Base-by-base conservation (phyloP, 2,888 invertebrate genomes). In the Drosophila subsilvestris region DNA sequence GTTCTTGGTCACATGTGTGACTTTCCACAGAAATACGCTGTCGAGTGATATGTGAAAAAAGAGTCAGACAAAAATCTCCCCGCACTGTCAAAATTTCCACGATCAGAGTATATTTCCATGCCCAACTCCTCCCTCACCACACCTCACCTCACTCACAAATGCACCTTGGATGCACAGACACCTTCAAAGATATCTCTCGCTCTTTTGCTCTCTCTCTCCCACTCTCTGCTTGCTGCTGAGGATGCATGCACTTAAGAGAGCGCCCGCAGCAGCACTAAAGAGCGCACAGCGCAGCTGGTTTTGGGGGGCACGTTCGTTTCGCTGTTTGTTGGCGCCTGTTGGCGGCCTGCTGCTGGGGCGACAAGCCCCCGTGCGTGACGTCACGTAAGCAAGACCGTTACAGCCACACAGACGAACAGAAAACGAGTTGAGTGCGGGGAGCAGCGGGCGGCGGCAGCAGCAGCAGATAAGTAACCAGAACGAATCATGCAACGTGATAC, bases 361-460 rank as follows among this genome's bases (percentile, higher is more conserved):
- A 78, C 89, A 80, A 68, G 88, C 89, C 90, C 83, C 88, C 88
- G 75, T 87, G 89, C 75, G 72, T 90, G 89, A 89, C 89, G 90
- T 90, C 90, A 90, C 85, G 87, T 82, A 80, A 67, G 49, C 80
- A 49, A 69, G 63, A 63, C 80, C 55, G 71, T 84, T 80, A 79
- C 74, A 79, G 56, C 68, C 44, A 45, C 78, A 79, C 74, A 79
- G 56, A 66, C 44, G 48, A 49, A 55, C 17, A 65, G 60, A 25
- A 67, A 78, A 58, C 54, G 57, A 44, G 68, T 68, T 61, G 61
- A 22, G 29, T 6, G 32, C 3, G 7, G 10, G 43, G 9, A 22
- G 9, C 45, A 20, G 32, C 12, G 32, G 32, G 32, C 32, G 12
- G 8, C 9, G 9, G 29, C 29, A 29, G 7, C 29, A 8, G 12